Evolutionary conservation across 2,113 vertebrate species (phyloP), one percentile per base, ranked within the genome.

Genomic region (Corvus hawaiiensis): DNA sequence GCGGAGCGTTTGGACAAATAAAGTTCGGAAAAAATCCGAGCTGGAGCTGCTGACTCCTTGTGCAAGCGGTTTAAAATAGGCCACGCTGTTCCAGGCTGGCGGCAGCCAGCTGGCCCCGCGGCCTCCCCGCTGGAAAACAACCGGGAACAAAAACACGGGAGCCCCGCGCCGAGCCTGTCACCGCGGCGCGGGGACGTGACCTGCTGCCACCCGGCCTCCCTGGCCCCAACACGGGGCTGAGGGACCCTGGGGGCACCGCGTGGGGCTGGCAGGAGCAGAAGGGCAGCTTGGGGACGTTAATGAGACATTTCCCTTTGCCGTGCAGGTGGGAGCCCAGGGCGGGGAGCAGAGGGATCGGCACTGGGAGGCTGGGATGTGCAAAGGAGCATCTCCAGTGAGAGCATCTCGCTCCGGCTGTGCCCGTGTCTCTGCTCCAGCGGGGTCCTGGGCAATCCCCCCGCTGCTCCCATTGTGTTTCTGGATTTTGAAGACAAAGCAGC

Each of bases 11-110:
- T 96, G 95, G 94, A 97, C 89, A 97, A 96, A 97, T 94, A 97
- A 94, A 96, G 96, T 96, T 94, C 71, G 93, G 96, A 96, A 96
- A 96, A 96, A 96, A 96, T 96, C 93, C 12, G 87, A 63, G 93
- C 93, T 90, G 87, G 95, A 96, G 94, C 90, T 93, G 93, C 95
- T 96, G 90, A 96, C 93, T 97, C 95, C 96, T 96, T 96, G 95
- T 97, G 95, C 94, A 96, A 96, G 96, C 35, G 39, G 94, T 96
- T 97, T 96, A 96, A 95, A 88, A 94, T 94, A 96, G 95, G 96
- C 94, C 94, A 97, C 9, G 62, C 91, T 97, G 93, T 97, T 95
- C 95, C 95, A 92, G 91, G 58, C 89, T 24, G 80, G 91, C 91
- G 46, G 94, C 94, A 96, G 96, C 91, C 96, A 96, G 93, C 95